Conservation (phyloP, 2,797 vertebrate species). For the Microchirus variegatus region DNA sequence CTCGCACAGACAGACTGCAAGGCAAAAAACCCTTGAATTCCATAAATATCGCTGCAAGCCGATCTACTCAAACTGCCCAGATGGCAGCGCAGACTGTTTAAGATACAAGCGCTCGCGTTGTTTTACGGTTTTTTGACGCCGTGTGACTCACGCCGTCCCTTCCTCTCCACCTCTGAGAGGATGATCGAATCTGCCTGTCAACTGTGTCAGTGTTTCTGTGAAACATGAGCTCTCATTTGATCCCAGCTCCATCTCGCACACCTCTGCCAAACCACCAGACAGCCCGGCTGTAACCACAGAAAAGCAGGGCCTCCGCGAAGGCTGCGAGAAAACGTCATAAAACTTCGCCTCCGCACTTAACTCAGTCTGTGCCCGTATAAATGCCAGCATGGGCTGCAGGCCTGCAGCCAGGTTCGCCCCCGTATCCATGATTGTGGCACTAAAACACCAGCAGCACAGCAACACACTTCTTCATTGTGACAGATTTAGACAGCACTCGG, state of each 20-base stretch:
- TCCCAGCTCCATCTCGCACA: constrained; percentile 35
- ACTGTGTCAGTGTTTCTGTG: constrained; percentile 55
- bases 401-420: constrained; percentile 65
- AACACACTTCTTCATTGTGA: constrained; percentile 59
- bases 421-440: constrained; percentile 63
- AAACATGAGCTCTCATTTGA: constrained; percentile 49
- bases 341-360: constrained; percentile 71
- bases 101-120: constrained; percentile 36
- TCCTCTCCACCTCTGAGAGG: constrained; percentile 23
- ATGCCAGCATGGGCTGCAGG: constrained; percentile 57
- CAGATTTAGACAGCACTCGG: constrained; percentile 65
- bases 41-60: constrained; percentile 32
- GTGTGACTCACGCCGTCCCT: constrained; percentile 35
- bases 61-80: constrained; percentile 47
- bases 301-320: constrained; percentile 43
- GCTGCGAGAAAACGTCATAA: constrained; percentile 53
- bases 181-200: constrained; percentile 34
- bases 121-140: constrained; percentile 35
- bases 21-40: constrained; percentile 33
- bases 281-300: constrained; percentile 65
- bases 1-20: constrained; percentile 23
- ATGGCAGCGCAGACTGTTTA: constrained; percentile 52
- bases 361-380: constrained; percentile 69
- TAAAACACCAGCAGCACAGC: constrained; percentile 60
- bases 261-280: constrained; percentile 63